Evolutionary conservation across 2,888 invertebrate genomes (phyloP).

Genomic region (Zaprionus obscuricornis): DNA sequence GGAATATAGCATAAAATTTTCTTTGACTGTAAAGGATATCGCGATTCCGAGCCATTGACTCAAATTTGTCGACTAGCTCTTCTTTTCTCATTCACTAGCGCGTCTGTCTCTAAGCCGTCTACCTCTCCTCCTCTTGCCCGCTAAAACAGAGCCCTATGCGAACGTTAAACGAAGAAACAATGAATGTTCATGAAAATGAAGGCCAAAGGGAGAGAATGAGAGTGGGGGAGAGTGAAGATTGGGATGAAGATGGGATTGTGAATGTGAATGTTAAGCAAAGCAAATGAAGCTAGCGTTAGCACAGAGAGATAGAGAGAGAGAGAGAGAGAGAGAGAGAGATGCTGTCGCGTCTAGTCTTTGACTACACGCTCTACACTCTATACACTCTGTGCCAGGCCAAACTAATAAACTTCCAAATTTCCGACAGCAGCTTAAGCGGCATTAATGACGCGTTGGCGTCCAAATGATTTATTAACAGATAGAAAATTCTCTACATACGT

Average conservation of each 20-base stretch:
- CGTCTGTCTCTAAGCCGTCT: no score
- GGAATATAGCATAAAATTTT: conserved; percentile 21
- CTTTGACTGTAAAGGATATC: conserved; percentile 44
- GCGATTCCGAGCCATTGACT: conserved; percentile 64
- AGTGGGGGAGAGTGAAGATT: background rate
- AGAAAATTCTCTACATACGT: conserved; percentile 6
- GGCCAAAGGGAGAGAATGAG: background rate
- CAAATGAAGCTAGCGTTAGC: background rate
- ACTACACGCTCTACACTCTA: no score
- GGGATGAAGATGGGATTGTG: no score
- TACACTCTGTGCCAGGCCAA: no score
- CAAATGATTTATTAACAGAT: conserved; percentile 61
- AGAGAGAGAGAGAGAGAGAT: background rate
- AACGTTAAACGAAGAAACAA: conserved; percentile 33
- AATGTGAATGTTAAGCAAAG: no score
- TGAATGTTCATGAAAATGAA: background rate
- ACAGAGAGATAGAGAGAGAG: conserved; percentile 1
- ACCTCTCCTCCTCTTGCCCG: background rate
- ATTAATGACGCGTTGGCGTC: conserved; percentile 57
- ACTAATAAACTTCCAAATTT: conserved; percentile 64
- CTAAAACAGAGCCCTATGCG: conserved; percentile 28
- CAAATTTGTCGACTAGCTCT: conserved; percentile 55
- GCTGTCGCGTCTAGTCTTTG: conserved; percentile 44
- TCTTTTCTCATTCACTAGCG: background rate
- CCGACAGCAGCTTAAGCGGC: conserved; percentile 66